phyloP scores from a whole-genome alignment of 2,797 vertebrate species.

The Momotus momota region DNA sequence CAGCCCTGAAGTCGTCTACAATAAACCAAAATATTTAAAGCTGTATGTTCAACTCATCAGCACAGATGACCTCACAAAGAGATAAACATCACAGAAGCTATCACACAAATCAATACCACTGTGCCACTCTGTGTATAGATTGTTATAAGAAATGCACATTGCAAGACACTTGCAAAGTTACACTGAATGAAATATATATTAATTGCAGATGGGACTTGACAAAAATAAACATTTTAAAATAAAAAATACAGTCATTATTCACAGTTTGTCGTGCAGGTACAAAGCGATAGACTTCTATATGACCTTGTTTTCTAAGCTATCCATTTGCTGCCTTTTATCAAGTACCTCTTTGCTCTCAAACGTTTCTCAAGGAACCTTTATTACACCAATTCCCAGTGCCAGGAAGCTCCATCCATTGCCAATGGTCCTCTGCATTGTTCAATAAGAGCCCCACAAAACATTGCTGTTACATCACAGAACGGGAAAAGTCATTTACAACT shows the following conservation, averaged over 20 bases:
- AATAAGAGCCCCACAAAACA: neutral
- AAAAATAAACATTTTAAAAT: neutral
- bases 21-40: conserved; percentile 22
- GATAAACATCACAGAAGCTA: conserved; percentile 26
- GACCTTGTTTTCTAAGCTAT: neutral
- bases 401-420: neutral
- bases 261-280: neutral
- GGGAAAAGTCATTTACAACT: neutral
- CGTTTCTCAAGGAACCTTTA: neutral
- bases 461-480: neutral
- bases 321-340: neutral
- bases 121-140: neutral
- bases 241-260: neutral
- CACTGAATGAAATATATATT: conserved; percentile 20
- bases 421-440: neutral
- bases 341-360: neutral
- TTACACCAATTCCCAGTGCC: neutral
- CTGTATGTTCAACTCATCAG: neutral
- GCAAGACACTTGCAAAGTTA: neutral
- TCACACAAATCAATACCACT: neutral
- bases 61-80: neutral
- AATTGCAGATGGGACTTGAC: neutral
- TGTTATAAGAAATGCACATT: neutral
- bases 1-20: neutral
- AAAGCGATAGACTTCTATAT: neutral